These are phyloP conservation scores for Papilio xuthus DNA, from an alignment of 1,140 invertebrate genomes.

Conservation along the genomic window DNA sequence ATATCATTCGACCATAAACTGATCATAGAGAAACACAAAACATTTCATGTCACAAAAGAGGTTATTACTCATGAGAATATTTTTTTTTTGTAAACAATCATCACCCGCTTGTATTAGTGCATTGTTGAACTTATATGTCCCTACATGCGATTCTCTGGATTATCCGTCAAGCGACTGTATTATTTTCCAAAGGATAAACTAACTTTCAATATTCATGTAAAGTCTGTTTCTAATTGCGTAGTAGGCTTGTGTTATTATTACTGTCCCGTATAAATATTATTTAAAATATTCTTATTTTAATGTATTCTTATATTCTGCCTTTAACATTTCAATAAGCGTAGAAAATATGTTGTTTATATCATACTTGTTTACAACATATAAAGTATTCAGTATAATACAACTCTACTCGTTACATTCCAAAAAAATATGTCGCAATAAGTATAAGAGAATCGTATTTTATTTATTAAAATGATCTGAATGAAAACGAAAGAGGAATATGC, in stretches of 20 bases:
- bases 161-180: too few relatives aligned
- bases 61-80: too few relatives aligned
- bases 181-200: not conserved
- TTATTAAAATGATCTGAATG: too few relatives aligned
- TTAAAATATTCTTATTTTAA: not conserved
- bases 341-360: conserved; percentile 6
- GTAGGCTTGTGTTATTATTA: not conserved
- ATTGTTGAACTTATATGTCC: not conserved
- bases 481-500: not conserved
- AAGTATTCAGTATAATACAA: not conserved
- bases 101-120: not conserved
- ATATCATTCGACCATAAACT: not conserved
- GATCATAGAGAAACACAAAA: not conserved
- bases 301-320: not conserved
- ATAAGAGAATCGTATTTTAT: too few relatives aligned
- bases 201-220: not conserved
- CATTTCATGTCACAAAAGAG: not conserved
- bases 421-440: not conserved
- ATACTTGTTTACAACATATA: not conserved
- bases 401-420: not conserved
- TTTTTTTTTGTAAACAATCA: too few relatives aligned
- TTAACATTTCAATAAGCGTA: conserved; percentile 3
- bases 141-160: too few relatives aligned
- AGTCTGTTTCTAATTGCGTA: not conserved
- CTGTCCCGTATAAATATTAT: not conserved